Base-by-base conservation (phyloP, 2,888 invertebrate species). In the Conops quadrifasciatus region DNA sequence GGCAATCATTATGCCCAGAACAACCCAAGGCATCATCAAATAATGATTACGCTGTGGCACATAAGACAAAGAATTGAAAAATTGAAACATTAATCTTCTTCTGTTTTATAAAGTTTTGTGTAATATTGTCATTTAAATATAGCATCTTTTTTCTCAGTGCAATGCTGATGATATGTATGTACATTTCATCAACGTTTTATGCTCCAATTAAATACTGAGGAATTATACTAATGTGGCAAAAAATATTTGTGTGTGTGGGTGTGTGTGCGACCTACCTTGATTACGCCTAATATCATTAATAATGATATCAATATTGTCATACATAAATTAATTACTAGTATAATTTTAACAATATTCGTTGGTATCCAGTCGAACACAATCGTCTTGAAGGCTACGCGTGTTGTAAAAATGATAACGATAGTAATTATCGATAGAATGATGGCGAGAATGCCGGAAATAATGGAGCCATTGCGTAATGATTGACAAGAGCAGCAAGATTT, bases 11-110 rank as follows among this genome's bases (percentile, higher is more conserved):
- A 94, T 90, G 4, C 94, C 94, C 66, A 94, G 88, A 63, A 93
- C 90, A 49, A 95, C 93, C 93, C 93, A 94, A 7, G 94, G 94
- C 68, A 94, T 88, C 93, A 94, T 94, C 80, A 93, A 84, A 87
- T 91, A 92, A 79, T 93, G 92, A 80, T 93, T 92, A 80, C 92
- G 89, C 94, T 94, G 86, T 16, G 60, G 72, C 66, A 56, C 16
- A 63, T 24, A 71, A 72, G 51, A 58, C 24, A n/a, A 88, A 53
- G 71, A 71, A 36, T 67, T 43, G 49, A 74, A 73, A 70, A 19
- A 58, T 30, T 59, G 13, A 11, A n/a, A n/a, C n/a, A n/a, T n/a
- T n/a, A n/a, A n/a, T n/a, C n/a, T n/a, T n/a, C n/a, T n/a, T n/a
- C n/a, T n/a, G n/a, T n/a, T n/a, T n/a, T n/a, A n/a, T n/a, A n/a